Conservation (phyloP, 2,888 invertebrate species). For the Arenicola marina region DNA sequence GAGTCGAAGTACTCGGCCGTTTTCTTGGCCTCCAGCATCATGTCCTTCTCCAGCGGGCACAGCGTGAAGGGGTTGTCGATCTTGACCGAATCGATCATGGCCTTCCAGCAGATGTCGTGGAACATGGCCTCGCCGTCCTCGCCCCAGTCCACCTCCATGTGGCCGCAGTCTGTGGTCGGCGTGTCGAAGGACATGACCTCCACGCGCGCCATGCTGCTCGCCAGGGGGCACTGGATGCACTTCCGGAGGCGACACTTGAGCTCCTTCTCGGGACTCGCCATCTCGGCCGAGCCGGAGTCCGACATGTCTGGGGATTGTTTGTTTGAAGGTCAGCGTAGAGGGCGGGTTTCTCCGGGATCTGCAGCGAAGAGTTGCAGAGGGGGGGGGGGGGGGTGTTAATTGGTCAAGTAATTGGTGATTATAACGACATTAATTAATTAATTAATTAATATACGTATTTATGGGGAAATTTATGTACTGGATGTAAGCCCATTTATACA, state of each 20-base stretch:
- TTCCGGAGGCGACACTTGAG: constrained; percentile 20
- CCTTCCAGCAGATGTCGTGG: constrained; percentile 40
- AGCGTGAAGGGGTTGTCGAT: constrained; percentile 32
- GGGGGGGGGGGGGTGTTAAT: too few relatives aligned
- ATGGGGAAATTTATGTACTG: too few relatives aligned
- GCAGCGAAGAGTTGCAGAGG: too few relatives aligned
- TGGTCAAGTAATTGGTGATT: too few relatives aligned
- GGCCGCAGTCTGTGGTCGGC: constrained; percentile 17
- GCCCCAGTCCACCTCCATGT: constrained; percentile 32
- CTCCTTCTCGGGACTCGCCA: too few relatives aligned
- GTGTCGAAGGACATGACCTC: constrained; percentile 27
- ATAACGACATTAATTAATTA: too few relatives aligned
- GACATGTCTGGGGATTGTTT: too few relatives aligned
- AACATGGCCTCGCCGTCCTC: constrained; percentile 37
- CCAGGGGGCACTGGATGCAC: constrained; percentile 28
- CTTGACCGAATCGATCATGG: constrained; percentile 26
- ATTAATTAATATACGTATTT: too few relatives aligned
- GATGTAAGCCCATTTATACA: too few relatives aligned
- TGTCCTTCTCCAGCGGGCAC: constrained; percentile 36
- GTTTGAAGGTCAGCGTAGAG: too few relatives aligned
- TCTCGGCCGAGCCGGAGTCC: too few relatives aligned
- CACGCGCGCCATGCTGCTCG: constrained; percentile 23
- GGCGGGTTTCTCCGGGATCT: too few relatives aligned
- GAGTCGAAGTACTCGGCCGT: constrained; percentile 51
- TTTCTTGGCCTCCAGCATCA: constrained; percentile 43